Percentiles rank a stretch among this genome's conserved stretches.
Evolutionary conservation across 2,113 vertebrate genomes (phyloP).

Genomic region (Naja naja): DNA sequence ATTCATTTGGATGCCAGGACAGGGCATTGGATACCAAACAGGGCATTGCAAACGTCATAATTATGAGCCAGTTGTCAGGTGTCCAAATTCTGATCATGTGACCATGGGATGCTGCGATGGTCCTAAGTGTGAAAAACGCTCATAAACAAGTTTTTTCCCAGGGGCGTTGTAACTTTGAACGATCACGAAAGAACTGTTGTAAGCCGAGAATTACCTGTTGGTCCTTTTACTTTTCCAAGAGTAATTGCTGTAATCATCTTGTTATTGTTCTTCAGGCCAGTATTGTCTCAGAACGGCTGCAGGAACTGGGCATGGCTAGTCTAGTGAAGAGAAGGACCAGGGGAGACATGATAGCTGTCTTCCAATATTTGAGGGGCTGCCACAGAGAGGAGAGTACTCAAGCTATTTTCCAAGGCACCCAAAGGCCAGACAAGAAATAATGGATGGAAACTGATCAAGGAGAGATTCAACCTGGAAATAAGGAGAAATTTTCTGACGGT

Average conservation of each 20-base stretch:
- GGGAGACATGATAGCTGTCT: too few relatives aligned
- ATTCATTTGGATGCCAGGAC: too few relatives aligned
- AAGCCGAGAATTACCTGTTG: neutral
- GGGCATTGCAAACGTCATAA: neutral
- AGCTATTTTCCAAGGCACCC: too few relatives aligned
- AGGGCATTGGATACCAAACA: too few relatives aligned
- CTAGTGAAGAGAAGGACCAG: too few relatives aligned
- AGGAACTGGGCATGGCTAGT: too few relatives aligned
- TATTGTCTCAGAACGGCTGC: neutral
- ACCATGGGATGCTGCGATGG: neutral
- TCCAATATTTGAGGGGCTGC: too few relatives aligned
- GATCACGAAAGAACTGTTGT: neutral
- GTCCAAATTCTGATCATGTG: neutral
- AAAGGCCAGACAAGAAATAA: too few relatives aligned
- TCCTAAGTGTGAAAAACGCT: neutral
- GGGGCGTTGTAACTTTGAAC: neutral
- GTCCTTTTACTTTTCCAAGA: slow-evolving; percentile 13
- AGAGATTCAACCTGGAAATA: too few relatives aligned
- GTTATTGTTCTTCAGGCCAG: neutral
- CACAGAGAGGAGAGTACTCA: too few relatives aligned
- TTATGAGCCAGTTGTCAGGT: neutral
- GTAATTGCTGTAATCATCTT: neutral
- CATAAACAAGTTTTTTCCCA: neutral
- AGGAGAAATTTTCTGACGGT: too few relatives aligned
- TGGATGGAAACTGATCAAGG: too few relatives aligned